phyloP scores from a whole-genome alignment of 2,113 vertebrate species.

The Shinisaurus crocodilurus region DNA sequence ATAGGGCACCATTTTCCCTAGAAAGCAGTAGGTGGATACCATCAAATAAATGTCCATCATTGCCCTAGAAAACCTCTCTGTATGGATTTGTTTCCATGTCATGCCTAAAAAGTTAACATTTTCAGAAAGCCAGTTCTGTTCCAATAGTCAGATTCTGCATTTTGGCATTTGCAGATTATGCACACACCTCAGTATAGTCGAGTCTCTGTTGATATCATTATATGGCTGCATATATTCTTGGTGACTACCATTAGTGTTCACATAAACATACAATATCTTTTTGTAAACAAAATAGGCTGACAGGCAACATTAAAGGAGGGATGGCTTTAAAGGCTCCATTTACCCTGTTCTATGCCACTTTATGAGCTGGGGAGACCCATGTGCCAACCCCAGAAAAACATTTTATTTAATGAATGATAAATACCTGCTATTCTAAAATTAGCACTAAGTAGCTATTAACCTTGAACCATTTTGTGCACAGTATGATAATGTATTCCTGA shows the following conservation, averaged over 20 bases:
- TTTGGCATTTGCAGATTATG: background rate
- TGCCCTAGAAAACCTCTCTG: background rate
- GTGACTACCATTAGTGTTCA: background rate
- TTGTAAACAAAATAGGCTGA: background rate
- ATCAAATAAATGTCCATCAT: background rate
- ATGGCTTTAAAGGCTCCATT: background rate
- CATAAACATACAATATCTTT: background rate
- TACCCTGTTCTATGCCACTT: no score
- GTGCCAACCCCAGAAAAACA: background rate
- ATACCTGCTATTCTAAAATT: background rate
- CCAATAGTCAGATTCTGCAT: background rate
- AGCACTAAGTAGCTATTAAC: background rate
- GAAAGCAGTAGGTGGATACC: background rate
- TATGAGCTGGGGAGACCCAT: no score
- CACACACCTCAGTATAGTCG: background rate
- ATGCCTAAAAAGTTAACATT: background rate
- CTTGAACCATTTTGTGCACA: background rate
- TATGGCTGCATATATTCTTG: background rate
- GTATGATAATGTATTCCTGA: background rate
- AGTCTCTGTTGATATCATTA: background rate
- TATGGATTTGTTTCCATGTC: background rate
- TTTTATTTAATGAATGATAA: background rate
- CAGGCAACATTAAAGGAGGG: background rate
- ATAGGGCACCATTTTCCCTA: background rate
- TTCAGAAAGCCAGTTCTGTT: background rate